Base-by-base conservation (phyloP, 2,888 invertebrate species). In the Stenchaetothrips biformis region DNA sequence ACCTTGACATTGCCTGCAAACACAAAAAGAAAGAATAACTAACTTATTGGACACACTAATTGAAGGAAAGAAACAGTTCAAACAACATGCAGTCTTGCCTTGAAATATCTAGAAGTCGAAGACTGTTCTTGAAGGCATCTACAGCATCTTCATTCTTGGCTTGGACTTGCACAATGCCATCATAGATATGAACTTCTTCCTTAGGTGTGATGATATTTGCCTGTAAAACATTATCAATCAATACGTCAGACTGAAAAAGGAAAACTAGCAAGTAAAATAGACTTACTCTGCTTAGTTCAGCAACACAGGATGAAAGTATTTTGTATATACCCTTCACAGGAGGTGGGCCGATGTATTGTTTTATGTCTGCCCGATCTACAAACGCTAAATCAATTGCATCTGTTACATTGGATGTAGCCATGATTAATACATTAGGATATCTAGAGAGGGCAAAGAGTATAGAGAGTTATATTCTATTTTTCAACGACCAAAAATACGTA, bases 341-440 rank as follows among this genome's bases (percentile, higher is more conserved):
- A 0, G 99, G 99, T 80, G 92, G 90, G 0, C 95, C 97, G 83
- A 99, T 93, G 85, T 91, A 94, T 84, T 96, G 93, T 86, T 95
- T 95, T 81, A 99, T 92, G 87, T 99, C 99, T 7, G 97, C 97
- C 82, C 99, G 91, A 88, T 99, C 99, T 9, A 98, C 91, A 87
- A 99, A 98, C 0, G 99, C 99, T 77, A 94, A 87, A 88, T 99
- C 99, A 83, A 99, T 96, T 21, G 96, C 94, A 81, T 93, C 93
- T 0, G 97, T 95, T 84, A 99, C 91, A 88, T 99, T 99, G 6
- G 98, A 98, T 1, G 99, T 99, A 13, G 98, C 95, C 80, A 99
- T 88, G 82, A 99, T 93, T 53, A 99, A 89, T 48, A 96, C 97
- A 88, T 99, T 99, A 0, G 95, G 92, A 85, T 92, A 92, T 81